A percentile compares a stretch with the other conserved stretches of the same genome.
Conservation (phyloP, 37 sponge, comb jelly and placozoan species). For the Bolinopsis microptera region DNA sequence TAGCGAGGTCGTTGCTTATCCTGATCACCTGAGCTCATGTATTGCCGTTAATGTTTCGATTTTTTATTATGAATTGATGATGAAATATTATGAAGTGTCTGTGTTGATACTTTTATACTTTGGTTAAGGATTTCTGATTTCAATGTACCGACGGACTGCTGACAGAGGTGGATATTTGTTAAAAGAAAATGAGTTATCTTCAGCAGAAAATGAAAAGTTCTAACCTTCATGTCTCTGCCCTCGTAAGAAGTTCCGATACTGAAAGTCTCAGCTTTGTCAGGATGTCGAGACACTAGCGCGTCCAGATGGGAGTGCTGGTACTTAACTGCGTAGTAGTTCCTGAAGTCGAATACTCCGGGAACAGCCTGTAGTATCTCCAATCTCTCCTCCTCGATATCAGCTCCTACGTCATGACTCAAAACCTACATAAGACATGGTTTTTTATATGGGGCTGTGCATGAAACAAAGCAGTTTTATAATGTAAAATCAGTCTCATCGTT, state of each 20-base stretch:
- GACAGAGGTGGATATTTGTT: too few species aligned
- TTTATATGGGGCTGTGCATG: too few species aligned
- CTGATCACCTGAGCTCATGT: slow-evolving; percentile 5
- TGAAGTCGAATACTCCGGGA: slow-evolving; percentile 42
- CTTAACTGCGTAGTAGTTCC: slow-evolving; percentile 10
- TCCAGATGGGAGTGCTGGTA: neutral
- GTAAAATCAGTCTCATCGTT: too few species aligned
- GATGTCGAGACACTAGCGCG: neutral
- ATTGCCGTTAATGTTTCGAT: too few species aligned
- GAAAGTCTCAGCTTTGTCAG: slow-evolving; percentile 55
- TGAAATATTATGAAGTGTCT: too few species aligned
- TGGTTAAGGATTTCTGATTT: too few species aligned
- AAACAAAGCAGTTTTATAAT: too few species aligned
- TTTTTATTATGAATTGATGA: too few species aligned
- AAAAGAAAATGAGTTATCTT: too few species aligned
- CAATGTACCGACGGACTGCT: too few species aligned
- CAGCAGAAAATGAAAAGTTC: too few species aligned
- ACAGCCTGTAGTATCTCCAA: neutral
- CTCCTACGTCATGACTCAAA: neutral
- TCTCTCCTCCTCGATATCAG: neutral
- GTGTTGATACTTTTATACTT: too few species aligned
- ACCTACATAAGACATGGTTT: neutral
- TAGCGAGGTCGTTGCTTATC: slow-evolving; percentile 40
- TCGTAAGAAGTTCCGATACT: slow-evolving; percentile 26
- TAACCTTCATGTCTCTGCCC: slow-evolving; percentile 9